These are phyloP conservation scores for Unio pictorum DNA, from an alignment of 2,888 invertebrate genomes.

Conservation along the genomic window DNA sequence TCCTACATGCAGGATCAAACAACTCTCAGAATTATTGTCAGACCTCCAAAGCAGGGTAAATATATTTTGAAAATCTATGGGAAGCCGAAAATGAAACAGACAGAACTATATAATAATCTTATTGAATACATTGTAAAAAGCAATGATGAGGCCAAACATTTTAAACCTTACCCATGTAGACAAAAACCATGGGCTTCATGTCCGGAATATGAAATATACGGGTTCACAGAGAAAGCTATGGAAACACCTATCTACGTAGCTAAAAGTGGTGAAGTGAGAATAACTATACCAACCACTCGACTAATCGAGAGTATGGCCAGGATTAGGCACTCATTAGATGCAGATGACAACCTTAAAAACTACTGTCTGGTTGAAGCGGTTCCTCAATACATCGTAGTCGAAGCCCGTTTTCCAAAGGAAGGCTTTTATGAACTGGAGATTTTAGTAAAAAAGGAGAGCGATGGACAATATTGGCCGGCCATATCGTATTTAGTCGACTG, in stretches of 20 bases:
- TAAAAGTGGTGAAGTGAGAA: slow-evolving; percentile 8
- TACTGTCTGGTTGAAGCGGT: slow-evolving; percentile 12
- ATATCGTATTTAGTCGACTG: slow-evolving; percentile 15
- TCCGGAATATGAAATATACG: slow-evolving; percentile 9
- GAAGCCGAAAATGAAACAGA: slow-evolving; percentile 2
- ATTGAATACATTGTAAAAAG: slow-evolving; percentile 14
- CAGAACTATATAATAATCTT: slow-evolving; percentile 8
- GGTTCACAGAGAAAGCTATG: slow-evolving; percentile 7
- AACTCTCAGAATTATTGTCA: slow-evolving; percentile 8
- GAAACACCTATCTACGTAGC: slow-evolving; percentile 1
- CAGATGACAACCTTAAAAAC: slow-evolving; percentile 6
- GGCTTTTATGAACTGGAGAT: slow-evolving; percentile 16
- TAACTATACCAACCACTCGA: slow-evolving; percentile 10
- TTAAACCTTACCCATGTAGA: slow-evolving; percentile 7
- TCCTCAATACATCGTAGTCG: slow-evolving; percentile 4
- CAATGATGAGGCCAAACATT: not conserved
- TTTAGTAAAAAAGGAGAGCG: slow-evolving; percentile 11
- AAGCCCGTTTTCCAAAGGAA: slow-evolving; percentile 7
- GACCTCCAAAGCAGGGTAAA: slow-evolving; percentile 8
- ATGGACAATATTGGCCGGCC: slow-evolving; percentile 8
- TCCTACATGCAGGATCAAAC: slow-evolving; percentile 1
- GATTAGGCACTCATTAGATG: slow-evolving; percentile 6
- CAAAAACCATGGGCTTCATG: slow-evolving; percentile 10
- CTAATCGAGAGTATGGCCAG: slow-evolving; percentile 8
- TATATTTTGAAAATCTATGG: slow-evolving; percentile 19